Evolutionary conservation across 2,113 vertebrate species (phyloP).

Genomic region (Jacana jacana): DNA sequence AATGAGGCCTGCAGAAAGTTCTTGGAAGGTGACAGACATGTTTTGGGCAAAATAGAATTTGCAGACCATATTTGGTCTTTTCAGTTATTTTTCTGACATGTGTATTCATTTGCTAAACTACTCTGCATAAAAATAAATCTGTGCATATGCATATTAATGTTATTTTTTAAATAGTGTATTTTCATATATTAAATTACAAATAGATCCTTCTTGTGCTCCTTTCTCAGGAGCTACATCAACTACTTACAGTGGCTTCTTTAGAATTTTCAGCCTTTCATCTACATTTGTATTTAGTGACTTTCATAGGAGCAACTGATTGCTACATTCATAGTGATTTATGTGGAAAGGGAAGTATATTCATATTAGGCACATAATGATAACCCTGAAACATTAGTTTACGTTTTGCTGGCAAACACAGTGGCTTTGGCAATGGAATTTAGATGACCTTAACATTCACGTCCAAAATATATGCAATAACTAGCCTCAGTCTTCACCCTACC

Average conservation of each 20-base stretch:
- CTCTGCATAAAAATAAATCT: background rate
- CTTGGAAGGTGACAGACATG: background rate
- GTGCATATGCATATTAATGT: background rate
- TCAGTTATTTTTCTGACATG: background rate
- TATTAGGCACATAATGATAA: conserved; percentile 23
- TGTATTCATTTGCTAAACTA: background rate
- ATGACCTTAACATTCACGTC: conserved; percentile 23
- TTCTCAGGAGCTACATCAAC: background rate
- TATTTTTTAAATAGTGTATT: background rate
- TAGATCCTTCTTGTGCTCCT: background rate
- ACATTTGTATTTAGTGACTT: background rate
- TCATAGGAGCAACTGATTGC: background rate
- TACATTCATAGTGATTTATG: background rate
- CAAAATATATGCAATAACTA: background rate
- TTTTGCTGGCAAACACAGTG: conserved; percentile 32
- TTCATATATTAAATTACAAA: background rate
- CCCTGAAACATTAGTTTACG: conserved; percentile 15
- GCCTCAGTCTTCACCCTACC: background rate
- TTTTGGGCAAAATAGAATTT: background rate
- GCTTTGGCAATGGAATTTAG: conserved; percentile 44
- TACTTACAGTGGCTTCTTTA: background rate
- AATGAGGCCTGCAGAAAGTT: background rate
- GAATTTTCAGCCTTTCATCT: background rate
- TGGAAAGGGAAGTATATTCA: conserved; percentile 4
- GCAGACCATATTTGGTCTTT: background rate